A percentile compares a stretch with the other conserved stretches of the same genome.
Evolutionary conservation across 1,140 invertebrate species (phyloP).

Genomic region (Myzus persicae): DNA sequence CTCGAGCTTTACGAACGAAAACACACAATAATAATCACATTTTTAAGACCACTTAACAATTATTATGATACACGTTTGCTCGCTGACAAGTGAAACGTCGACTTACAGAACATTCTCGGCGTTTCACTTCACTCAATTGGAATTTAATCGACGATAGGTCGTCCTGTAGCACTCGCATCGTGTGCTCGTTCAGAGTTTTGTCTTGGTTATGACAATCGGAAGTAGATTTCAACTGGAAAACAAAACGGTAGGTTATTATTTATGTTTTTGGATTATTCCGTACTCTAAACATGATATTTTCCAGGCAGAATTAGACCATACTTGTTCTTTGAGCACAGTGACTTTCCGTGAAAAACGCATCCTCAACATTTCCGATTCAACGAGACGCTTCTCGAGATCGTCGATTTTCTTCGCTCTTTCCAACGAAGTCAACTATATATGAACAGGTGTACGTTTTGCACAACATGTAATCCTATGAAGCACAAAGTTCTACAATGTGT

Average conservation of each 20-base stretch:
- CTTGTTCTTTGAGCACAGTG: slow-evolving; percentile 74
- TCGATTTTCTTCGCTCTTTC: slow-evolving; percentile 84
- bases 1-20: slow-evolving; percentile 66
- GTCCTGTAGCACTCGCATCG: slow-evolving; percentile 73
- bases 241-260: background rate
- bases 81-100: background rate
- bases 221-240: slow-evolving; percentile 67
- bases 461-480: background rate
- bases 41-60: background rate
- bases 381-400: slow-evolving; percentile 78
- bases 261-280: background rate
- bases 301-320: slow-evolving; percentile 5
- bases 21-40: background rate
- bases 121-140: slow-evolving; percentile 71
- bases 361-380: slow-evolving; percentile 76
- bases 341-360: slow-evolving; percentile 77
- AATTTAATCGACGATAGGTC: slow-evolving; percentile 77
- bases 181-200: slow-evolving; percentile 74
- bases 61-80: background rate
- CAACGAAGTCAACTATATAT: slow-evolving; percentile 78
- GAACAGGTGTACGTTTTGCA: slow-evolving; percentile 53
- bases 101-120: slow-evolving; percentile 45
- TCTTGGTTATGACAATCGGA: slow-evolving; percentile 75
- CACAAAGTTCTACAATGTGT: background rate
- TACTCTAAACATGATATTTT: background rate